Evolutionary conservation across 2,113 vertebrate genomes (phyloP).

Genomic region (Lampris megalopsis): DNA sequence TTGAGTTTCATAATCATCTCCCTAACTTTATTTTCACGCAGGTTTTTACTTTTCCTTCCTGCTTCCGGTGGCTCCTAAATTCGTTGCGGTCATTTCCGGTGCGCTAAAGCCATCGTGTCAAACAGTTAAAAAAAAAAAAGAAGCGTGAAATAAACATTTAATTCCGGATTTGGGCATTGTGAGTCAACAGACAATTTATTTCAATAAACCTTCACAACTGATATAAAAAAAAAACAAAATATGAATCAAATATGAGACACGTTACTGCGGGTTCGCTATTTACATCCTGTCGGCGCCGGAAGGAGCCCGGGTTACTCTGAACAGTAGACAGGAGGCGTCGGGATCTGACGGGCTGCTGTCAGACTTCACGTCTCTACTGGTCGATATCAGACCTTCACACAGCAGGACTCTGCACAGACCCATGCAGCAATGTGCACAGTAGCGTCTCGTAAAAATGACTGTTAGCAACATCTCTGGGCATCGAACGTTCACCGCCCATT

Average conservation of each 20-base stretch:
- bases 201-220: constrained; percentile 41
- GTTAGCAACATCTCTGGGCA: constrained; percentile 6
- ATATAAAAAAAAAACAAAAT: constrained; percentile 30
- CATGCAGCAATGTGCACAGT: constrained; percentile 13
- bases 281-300: neutral
- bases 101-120: too few relatives aligned
- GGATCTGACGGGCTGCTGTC: constrained; percentile 17
- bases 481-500: constrained; percentile 8
- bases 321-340: constrained; percentile 3
- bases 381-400: neutral
- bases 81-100: too few relatives aligned
- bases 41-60: too few relatives aligned
- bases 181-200: constrained; percentile 62
- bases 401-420: neutral
- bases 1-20: too few relatives aligned
- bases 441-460: constrained; percentile 11
- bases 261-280: constrained; percentile 10
- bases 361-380: neutral
- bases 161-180: neutral
- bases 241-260: constrained; percentile 21
- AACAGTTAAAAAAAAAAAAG: too few relatives aligned
- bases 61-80: too few relatives aligned
- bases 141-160: neutral
- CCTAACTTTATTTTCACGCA: too few relatives aligned
- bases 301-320: neutral